Conservation (phyloP, 2,113 vertebrate species). For the Crotalus viridis region DNA sequence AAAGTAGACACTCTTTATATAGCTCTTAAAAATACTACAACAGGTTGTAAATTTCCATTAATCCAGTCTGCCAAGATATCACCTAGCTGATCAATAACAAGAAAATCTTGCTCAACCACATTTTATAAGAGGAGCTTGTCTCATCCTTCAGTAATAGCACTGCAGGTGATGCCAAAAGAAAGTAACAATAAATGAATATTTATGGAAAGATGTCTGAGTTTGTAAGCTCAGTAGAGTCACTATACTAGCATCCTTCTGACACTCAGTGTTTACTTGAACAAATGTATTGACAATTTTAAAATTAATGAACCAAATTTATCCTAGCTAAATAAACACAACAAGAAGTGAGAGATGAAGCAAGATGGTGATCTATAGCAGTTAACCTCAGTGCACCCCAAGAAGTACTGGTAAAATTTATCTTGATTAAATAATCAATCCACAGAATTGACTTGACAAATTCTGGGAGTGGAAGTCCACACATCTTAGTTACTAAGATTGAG, state of each 20-base stretch:
- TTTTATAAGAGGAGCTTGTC: background rate
- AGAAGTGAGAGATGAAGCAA: background rate
- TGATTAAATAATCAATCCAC: background rate
- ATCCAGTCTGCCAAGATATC: background rate
- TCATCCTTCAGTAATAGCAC: background rate
- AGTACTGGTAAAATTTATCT: background rate
- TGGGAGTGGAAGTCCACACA: background rate
- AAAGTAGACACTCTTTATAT: background rate
- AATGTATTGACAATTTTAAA: background rate
- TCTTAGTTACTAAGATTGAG: background rate
- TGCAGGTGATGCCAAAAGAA: background rate
- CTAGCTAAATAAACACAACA: background rate
- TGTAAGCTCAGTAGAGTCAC: background rate
- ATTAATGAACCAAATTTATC: background rate
- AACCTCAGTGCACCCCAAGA: background rate
- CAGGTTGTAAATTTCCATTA: background rate
- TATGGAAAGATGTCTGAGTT: background rate
- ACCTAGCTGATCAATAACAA: background rate
- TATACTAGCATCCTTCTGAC: background rate
- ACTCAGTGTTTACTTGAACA: background rate
- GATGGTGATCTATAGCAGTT: background rate
- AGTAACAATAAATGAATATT: background rate
- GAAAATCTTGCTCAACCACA: background rate
- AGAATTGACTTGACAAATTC: background rate
- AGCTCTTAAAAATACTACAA: background rate